Percentiles rank a stretch among this genome's conserved stretches.
phyloP scores from a whole-genome alignment of 1,140 invertebrate species.

The Chymomyza costata region DNA sequence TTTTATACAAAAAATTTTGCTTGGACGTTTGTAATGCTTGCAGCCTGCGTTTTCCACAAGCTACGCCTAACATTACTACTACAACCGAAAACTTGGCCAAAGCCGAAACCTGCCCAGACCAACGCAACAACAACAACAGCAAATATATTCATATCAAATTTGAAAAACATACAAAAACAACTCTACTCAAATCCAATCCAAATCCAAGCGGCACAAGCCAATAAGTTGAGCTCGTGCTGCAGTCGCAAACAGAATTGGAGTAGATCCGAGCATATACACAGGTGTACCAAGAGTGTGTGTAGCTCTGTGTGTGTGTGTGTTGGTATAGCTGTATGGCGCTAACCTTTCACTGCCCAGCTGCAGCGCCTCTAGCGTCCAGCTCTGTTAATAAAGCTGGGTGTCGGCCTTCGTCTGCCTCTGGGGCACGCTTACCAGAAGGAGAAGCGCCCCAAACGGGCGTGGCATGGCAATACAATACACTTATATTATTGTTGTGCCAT shows the following conservation, averaged over 20 bases:
- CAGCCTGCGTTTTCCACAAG: not conserved
- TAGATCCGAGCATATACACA: constrained; percentile 24
- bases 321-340: not conserved
- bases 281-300: too few species aligned
- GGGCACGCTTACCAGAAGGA: not conserved
- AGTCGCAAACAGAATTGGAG: constrained; percentile 52
- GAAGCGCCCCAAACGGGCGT: constrained; percentile 5
- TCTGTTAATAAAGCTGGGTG: constrained; percentile 25
- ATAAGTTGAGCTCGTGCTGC: constrained; percentile 13
- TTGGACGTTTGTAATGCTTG: constrained; percentile 40
- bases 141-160: constrained; percentile 41
- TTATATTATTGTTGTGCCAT: too few species aligned
- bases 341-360: constrained; percentile 69
- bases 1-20: constrained; percentile 67
- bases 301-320: constrained; percentile 14
- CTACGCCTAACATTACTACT: not conserved
- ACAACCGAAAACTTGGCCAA: constrained; percentile 7
- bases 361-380: constrained; percentile 29
- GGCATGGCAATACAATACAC: too few species aligned
- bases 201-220: constrained; percentile 34
- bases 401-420: not conserved
- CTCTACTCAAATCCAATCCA: constrained; percentile 27
- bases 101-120: constrained; percentile 51
- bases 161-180: constrained; percentile 40
- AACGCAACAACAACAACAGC: constrained; percentile 5